These are phyloP conservation scores for Falco novaeseelandiae DNA, from an alignment of 2,797 vertebrate genomes.

Conservation along the genomic window DNA sequence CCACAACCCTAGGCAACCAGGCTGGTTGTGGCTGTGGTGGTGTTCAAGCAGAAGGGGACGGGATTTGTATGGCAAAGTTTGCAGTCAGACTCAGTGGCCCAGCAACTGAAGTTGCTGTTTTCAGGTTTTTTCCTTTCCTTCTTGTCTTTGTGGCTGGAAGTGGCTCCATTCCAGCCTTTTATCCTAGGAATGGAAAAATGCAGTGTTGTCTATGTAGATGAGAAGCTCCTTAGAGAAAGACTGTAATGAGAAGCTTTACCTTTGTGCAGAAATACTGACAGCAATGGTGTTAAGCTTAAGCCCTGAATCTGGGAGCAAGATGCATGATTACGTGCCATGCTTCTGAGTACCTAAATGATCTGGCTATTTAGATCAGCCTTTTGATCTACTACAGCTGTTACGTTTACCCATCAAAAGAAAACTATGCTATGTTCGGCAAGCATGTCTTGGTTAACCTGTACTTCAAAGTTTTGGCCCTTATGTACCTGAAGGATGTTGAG, in stretches of 20 bases:
- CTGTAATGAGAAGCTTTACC: neutral
- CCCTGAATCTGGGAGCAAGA: neutral
- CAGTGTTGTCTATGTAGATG: neutral
- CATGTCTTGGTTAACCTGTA: neutral
- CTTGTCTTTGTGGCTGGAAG: neutral
- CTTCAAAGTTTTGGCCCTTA: neutral
- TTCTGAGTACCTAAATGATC: neutral
- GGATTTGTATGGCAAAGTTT: neutral
- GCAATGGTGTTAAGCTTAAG: neutral
- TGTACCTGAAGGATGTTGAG: neutral
- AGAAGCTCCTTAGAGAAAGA: neutral
- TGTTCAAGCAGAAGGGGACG: neutral
- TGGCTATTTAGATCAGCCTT: neutral
- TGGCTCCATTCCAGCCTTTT: neutral
- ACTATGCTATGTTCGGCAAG: neutral
- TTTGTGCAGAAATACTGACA: neutral
- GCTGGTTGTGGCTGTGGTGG: neutral
- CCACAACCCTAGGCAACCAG: neutral
- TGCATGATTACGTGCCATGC: neutral
- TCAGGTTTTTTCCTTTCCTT: neutral
- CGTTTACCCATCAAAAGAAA: neutral
- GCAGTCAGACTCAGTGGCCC: neutral
- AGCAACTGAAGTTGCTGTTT: neutral
- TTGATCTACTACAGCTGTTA: neutral
- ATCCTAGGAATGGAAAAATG: neutral